A percentile compares a stretch with the other conserved stretches of the same genome.
These are phyloP conservation scores for Serilophus lunatus DNA, from an alignment of 2,113 vertebrate genomes.

Conservation along the genomic window DNA sequence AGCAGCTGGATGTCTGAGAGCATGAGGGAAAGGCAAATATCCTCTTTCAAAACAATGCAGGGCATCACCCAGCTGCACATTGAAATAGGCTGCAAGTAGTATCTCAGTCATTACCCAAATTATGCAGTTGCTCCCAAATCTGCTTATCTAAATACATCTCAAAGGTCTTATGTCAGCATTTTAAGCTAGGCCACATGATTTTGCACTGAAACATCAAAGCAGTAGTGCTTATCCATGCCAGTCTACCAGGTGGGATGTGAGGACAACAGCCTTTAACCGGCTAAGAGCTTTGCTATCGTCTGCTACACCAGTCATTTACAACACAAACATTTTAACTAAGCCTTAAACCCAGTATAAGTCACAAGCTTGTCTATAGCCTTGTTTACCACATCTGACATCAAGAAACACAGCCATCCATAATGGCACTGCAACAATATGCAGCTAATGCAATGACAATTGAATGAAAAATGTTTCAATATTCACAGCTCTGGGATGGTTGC, in stretches of 20 bases:
- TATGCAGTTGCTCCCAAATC: neutral
- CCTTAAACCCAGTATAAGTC: neutral
- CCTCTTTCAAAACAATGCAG: neutral
- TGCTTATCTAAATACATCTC: conserved; percentile 20
- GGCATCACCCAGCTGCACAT: neutral
- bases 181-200: neutral
- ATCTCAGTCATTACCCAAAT: conserved; percentile 5
- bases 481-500: neutral
- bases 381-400: neutral
- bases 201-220: neutral
- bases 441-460: neutral
- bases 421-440: neutral
- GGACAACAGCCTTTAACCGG: neutral
- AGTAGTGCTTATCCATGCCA: neutral
- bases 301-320: neutral
- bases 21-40: neutral
- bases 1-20: neutral
- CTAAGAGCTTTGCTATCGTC: neutral
- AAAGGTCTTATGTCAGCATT: neutral
- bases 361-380: neutral
- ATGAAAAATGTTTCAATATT: neutral
- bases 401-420: neutral
- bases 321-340: neutral
- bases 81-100: neutral
- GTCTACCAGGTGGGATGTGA: neutral